Conservation (phyloP, 2,113 vertebrate species). For the Podiceps cristatus region DNA sequence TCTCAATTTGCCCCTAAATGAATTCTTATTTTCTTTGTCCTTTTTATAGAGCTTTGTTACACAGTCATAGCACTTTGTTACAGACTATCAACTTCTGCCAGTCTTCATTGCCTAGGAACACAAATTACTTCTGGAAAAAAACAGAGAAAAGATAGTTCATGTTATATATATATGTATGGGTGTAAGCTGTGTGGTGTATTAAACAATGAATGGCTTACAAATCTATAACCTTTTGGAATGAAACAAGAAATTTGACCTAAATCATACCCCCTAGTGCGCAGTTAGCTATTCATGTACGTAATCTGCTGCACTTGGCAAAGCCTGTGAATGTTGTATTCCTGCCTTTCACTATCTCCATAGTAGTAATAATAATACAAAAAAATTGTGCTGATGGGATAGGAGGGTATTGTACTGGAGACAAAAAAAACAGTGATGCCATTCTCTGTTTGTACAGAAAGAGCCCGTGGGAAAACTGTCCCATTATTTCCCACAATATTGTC, state of each 20-base stretch:
- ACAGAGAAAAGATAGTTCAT: conserved; percentile 19
- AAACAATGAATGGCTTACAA: conserved; percentile 26
- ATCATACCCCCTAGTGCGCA: conserved; percentile 45
- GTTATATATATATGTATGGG: not conserved
- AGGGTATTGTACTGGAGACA: conserved; percentile 60
- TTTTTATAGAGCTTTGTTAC: not conserved
- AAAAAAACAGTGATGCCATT: conserved; percentile 49
- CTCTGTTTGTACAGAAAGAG: conserved; percentile 43
- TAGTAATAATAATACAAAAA: conserved; percentile 54
- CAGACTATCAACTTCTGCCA: conserved; percentile 28
- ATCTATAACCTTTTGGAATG: conserved; percentile 57
- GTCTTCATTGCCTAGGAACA: conserved; percentile 9
- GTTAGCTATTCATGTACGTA: conserved; percentile 61
- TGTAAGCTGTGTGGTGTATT: not conserved
- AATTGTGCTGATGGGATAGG: conserved; percentile 72
- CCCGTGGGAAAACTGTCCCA: conserved; percentile 41
- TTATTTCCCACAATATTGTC: conserved; percentile 66
- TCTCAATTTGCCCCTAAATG: not conserved
- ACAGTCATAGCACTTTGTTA: not conserved
- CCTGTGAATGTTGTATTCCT: conserved; percentile 19
- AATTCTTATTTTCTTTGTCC: not conserved
- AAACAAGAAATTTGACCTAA: conserved; percentile 68
- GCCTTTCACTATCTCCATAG: conserved; percentile 67
- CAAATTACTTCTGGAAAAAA: conserved; percentile 29
- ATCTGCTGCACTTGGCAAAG: conserved; percentile 44